phyloP scores from a whole-genome alignment of 2,888 invertebrate species.

The Vanessa cardui region DNA sequence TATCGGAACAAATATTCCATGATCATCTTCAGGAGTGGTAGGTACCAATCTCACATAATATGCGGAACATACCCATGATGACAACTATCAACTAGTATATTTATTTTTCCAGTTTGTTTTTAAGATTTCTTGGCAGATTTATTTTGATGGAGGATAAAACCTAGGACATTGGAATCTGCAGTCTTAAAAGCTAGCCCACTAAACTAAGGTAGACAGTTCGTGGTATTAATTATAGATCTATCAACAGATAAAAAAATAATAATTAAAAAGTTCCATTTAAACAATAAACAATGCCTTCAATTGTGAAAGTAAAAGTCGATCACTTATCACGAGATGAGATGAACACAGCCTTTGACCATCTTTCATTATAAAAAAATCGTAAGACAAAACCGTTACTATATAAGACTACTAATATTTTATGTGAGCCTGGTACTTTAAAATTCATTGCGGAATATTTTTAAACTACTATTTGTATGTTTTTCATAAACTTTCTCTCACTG shows the following conservation, averaged over 20 bases:
- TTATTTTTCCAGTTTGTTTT: too few relatives aligned
- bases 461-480: neutral
- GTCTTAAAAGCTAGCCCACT: neutral
- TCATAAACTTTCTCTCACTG: too few relatives aligned
- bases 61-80: too few relatives aligned
- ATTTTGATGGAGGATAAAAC: neutral
- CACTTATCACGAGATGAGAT: constrained; percentile 7
- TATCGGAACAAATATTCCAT: too few relatives aligned
- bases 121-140: too few relatives aligned
- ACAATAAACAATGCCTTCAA: constrained; percentile 27
- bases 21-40: too few relatives aligned
- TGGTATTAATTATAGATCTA: constrained; percentile 11
- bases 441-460: neutral
- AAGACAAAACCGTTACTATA: neutral
- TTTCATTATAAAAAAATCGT: constrained; percentile 15
- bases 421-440: neutral
- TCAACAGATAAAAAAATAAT: constrained; percentile 8
- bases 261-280: constrained; percentile 30
- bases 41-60: too few relatives aligned
- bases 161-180: neutral
- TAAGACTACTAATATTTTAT: neutral
- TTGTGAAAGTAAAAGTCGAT: constrained; percentile 31
- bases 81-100: too few relatives aligned
- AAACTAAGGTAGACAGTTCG: too few relatives aligned
- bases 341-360: constrained; percentile 15